Evolutionary conservation across 2,797 vertebrate genomes (phyloP), one percentile per base, ranked within the genome.

Genomic region (Tenualosa thibaudeaui): DNA sequence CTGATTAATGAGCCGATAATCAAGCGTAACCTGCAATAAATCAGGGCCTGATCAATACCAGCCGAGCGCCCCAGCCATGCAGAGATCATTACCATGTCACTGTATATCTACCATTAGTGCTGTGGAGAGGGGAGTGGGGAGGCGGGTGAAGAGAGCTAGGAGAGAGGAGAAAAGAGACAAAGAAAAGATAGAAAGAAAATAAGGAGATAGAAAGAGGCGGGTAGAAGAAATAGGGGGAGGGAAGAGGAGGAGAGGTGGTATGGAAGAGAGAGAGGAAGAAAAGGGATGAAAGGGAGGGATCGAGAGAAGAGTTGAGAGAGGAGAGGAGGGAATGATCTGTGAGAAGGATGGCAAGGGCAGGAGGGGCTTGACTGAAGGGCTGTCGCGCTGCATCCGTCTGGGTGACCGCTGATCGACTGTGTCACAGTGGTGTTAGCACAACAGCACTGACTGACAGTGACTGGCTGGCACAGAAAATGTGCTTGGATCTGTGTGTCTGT

Each of bases 1-100:
- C 97, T 98, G 97, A 98, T 97, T 96, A 98, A 98, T 97, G 97
- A 93, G 95, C 96, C 96, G 94, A 97, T 98, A 98, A 98, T 98
- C 97, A 97, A 96, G 94, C 92, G 95, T 96, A 98, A 97, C 97
- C 96, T 93, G 96, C 96, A 96, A 98, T 98, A 97, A 97, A 98
- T 98, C 97, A 98, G 91, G 86, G 93, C 88, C 93, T 95, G 96
- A 93, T 97, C 97, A 94, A 98, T 98, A 97, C 68, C 0, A 85
- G 89, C 89, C 89, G 96, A 95, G 94, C 96, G 96, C 95, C 95
- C 95, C 86, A 90, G 96, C 96, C 93, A 93, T 94, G 93, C 95
- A 96, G 95, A 95, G 96, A 97, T 98, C 97, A 96, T 97, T 97
- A 96, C 94, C 92, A 89, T 96, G 97, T 97, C 97, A 97, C 95